These are phyloP conservation scores for Aepyceros melampus DNA, from an alignment of 2,113 vertebrate species.

Conservation along the genomic window DNA sequence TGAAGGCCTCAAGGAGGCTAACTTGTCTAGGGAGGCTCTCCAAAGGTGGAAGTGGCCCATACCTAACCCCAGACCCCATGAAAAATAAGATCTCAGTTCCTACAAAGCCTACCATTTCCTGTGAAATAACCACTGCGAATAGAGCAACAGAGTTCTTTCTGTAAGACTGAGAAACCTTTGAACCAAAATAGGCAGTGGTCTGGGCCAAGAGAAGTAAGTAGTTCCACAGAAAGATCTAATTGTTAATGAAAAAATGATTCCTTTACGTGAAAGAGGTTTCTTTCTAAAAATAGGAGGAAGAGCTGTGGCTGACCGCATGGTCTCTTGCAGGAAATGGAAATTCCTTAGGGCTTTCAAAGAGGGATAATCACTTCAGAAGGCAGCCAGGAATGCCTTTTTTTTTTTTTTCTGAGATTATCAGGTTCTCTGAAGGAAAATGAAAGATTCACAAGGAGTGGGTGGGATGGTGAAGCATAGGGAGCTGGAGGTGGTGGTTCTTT, in stretches of 20 bases:
- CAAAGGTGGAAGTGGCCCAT: not conserved
- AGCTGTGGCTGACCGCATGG: not conserved
- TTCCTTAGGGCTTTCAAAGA: not conserved
- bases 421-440: not conserved
- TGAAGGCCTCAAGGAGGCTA: not conserved
- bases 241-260: slow-evolving; percentile 26
- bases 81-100: not conserved
- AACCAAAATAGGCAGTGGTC: not conserved
- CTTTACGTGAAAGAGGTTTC: not conserved
- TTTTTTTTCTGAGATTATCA: not conserved
- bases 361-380: not conserved
- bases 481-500: not conserved
- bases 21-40: not conserved
- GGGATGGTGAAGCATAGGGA: not conserved
- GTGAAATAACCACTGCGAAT: not conserved
- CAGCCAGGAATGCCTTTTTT: not conserved
- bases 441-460: not conserved
- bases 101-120: not conserved
- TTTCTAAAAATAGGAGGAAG: not conserved
- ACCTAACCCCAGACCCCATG: not conserved
- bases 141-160: not conserved
- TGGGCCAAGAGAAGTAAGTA: not conserved
- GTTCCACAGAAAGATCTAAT: not conserved
- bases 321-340: slow-evolving; percentile 16
- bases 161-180: not conserved